Percentiles rank a stretch among this genome's conserved stretches.
These are phyloP conservation scores for Lutraria rhynchaena DNA, from an alignment of 1,140 invertebrate genomes.

Conservation along the genomic window DNA sequence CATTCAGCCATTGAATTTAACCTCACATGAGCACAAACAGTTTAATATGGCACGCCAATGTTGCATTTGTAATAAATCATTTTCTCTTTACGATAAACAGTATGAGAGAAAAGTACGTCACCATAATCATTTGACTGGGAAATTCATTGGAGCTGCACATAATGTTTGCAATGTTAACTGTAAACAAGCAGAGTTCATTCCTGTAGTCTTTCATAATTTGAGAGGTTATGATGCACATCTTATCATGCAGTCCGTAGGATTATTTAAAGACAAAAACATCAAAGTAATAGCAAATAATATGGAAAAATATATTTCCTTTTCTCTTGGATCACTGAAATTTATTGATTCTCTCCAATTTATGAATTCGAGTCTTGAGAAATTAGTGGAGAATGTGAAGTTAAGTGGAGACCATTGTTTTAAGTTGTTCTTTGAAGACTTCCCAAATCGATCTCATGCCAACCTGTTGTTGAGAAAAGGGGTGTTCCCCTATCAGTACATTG, in stretches of 20 bases:
- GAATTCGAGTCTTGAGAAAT: background rate
- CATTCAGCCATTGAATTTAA: slow-evolving; percentile 14
- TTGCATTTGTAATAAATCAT: slow-evolving; percentile 55
- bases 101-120: slow-evolving; percentile 15
- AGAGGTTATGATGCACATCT: slow-evolving; percentile 10
- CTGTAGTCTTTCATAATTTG: slow-evolving; percentile 22
- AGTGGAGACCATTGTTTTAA: background rate
- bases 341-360: slow-evolving; percentile 18
- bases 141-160: slow-evolving; percentile 8
- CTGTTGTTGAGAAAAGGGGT: slow-evolving; percentile 10
- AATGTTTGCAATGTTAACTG: background rate
- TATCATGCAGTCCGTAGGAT: slow-evolving; percentile 3
- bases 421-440: too few relatives aligned
- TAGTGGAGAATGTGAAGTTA: slow-evolving; percentile 3
- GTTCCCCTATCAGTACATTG: slow-evolving; percentile 37
- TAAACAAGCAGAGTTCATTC: slow-evolving; percentile 22
- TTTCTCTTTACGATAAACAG: slow-evolving; percentile 1
- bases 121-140: slow-evolving; percentile 13
- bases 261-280: slow-evolving; percentile 36
- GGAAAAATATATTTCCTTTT: slow-evolving; percentile 45
- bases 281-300: slow-evolving; percentile 30
- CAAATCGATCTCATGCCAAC: background rate
- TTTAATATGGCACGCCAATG: background rate
- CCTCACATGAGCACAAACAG: background rate
- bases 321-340: slow-evolving; percentile 7